phyloP scores from a whole-genome alignment of 2,888 invertebrate species.

The Cosmopolites sordidus region DNA sequence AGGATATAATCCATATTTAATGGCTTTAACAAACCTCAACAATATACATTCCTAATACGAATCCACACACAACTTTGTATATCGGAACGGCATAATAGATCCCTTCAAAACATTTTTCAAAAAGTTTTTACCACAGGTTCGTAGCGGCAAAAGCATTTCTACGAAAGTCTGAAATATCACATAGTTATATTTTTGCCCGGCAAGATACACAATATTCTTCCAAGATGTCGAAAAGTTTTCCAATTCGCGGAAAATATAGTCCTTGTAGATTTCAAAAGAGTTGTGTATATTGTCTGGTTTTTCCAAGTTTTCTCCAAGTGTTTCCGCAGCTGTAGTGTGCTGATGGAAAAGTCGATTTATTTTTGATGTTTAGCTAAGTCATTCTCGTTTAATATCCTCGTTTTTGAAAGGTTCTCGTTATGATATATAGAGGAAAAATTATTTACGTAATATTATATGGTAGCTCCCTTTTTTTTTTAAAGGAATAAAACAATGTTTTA shows the following conservation, averaged over 20 bases:
- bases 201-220: constrained; percentile 19
- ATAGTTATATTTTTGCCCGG: constrained; percentile 20
- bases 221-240: constrained; percentile 19
- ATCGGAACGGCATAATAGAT: constrained; percentile 17
- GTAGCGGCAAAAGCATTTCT: constrained; percentile 8
- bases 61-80: constrained; percentile 5
- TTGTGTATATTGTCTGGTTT: constrained; percentile 16
- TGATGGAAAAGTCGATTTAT: constrained; percentile 8
- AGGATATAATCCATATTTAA: no score
- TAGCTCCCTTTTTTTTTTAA: no score
- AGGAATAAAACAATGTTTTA: no score
- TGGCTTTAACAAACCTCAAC: no score
- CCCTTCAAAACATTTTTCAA: constrained; percentile 14
- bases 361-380: constrained; percentile 5
- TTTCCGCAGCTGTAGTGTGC: constrained; percentile 2
- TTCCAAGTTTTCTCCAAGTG: constrained; percentile 6
- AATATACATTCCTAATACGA: no score
- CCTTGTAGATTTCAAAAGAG: constrained; percentile 13
- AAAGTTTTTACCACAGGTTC: constrained; percentile 13
- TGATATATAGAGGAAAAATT: no score
- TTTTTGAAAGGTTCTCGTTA: neutral
- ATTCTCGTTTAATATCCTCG: constrained; percentile 8
- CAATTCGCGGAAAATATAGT: constrained; percentile 17
- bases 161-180: constrained; percentile 20
- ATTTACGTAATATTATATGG: no score